Percentiles rank a stretch among this genome's conserved stretches.
Conservation (phyloP, 2,113 vertebrate species). For the Puffinus mauretanicus region DNA sequence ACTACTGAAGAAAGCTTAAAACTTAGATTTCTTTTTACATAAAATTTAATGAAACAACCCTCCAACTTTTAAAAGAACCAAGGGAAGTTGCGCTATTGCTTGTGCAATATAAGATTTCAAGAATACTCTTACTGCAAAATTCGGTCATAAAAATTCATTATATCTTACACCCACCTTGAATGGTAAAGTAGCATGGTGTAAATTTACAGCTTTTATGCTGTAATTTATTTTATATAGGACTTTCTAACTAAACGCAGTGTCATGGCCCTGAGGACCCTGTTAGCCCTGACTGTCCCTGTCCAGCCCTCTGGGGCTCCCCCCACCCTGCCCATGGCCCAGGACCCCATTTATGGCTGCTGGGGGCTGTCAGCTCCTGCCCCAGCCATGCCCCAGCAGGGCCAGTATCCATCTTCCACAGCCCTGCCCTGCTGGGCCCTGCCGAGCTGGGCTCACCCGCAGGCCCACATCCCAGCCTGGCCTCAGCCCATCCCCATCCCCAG, state of each 20-base stretch:
- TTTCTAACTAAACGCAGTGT: background rate
- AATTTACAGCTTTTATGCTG: background rate
- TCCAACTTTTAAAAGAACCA: background rate
- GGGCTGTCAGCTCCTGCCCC: too few relatives aligned
- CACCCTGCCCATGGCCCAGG: background rate
- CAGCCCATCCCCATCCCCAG: too few relatives aligned
- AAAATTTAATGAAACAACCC: background rate
- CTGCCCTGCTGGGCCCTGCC: background rate
- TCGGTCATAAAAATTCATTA: background rate
- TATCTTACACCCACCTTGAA: background rate
- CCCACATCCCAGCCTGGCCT: background rate
- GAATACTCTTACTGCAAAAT: background rate
- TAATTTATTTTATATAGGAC: background rate
- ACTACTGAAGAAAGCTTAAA: background rate
- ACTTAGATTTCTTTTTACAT: background rate
- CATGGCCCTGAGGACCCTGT: background rate
- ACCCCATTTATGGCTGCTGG: background rate
- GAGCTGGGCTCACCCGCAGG: background rate
- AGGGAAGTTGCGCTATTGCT: background rate
- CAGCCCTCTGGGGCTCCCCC: rapidly evolving
- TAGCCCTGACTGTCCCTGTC: background rate
- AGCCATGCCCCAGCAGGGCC: background rate
- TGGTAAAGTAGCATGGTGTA: background rate
- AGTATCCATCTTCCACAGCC: background rate
- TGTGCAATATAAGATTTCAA: background rate